Percentiles rank a stretch among this genome's conserved stretches.
These are phyloP conservation scores for Lepidurus couesii DNA, from an alignment of 1,140 invertebrate genomes.

Conservation along the genomic window DNA sequence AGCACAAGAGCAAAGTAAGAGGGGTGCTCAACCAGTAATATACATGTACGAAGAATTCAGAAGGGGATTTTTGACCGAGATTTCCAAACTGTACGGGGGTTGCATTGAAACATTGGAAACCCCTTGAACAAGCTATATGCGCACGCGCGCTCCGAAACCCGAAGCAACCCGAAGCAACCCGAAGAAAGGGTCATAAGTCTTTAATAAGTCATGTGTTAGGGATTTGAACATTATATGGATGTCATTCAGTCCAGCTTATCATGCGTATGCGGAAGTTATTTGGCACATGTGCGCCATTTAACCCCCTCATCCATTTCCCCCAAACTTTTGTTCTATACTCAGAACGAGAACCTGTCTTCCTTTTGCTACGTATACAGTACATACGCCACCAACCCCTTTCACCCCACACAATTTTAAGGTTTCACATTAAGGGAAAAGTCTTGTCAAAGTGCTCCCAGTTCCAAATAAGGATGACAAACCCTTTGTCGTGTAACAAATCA, in stretches of 20 bases:
- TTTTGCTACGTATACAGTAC: neutral
- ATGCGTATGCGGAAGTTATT: constrained; percentile 8
- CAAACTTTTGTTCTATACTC: neutral
- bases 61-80: neutral
- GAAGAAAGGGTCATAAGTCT: constrained; percentile 13
- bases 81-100: neutral
- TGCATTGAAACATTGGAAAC: no score
- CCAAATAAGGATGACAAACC: neutral
- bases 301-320: neutral
- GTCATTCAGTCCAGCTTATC: constrained; percentile 21
- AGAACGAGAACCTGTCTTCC: neutral
- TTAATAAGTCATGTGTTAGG: constrained; percentile 22
- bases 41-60: neutral
- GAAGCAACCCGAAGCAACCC: neutral
- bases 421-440: constrained; percentile 3
- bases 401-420: neutral
- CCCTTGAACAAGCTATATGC: no score
- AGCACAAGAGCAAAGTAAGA: neutral
- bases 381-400: neutral
- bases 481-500: constrained; percentile 19
- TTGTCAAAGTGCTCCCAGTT: neutral
- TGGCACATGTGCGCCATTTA: constrained; percentile 9
- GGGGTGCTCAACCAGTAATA: neutral
- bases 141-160: no score
- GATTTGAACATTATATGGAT: constrained; percentile 12